These are phyloP conservation scores for Aphelenchoides avenae DNA, from an alignment of 1,140 invertebrate species.

Conservation along the genomic window DNA sequence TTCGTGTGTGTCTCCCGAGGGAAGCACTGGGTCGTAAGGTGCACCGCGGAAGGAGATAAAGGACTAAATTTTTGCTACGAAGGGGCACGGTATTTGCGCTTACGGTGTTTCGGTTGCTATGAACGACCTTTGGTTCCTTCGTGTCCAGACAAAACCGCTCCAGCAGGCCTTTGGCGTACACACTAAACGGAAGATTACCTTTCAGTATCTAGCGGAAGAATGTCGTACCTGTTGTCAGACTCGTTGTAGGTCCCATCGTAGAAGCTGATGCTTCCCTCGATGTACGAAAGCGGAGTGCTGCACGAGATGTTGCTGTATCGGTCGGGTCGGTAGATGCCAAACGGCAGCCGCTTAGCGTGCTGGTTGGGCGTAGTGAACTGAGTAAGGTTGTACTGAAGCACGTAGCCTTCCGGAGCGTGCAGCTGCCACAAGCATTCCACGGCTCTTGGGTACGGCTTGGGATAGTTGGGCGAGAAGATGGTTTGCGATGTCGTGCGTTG, in stretches of 20 bases:
- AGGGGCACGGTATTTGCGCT: constrained; percentile 4
- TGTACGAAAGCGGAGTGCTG: too few species aligned
- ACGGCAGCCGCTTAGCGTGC: too few species aligned
- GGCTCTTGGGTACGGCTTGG: constrained; percentile 42
- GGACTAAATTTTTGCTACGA: constrained; percentile 37
- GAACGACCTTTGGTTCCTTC: constrained; percentile 9
- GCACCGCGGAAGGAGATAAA: constrained; percentile 45
- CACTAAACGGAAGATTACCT: too few species aligned
- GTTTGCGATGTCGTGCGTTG: constrained; percentile 36
- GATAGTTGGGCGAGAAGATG: constrained; percentile 60
- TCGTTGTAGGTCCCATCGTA: too few species aligned
- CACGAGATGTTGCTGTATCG: too few species aligned
- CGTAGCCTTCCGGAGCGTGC: constrained; percentile 24
- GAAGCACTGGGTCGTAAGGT: constrained; percentile 38
- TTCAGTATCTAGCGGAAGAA: too few species aligned
- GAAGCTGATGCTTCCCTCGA: too few species aligned
- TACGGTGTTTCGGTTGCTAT: constrained; percentile 4
- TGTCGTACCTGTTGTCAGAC: too few species aligned
- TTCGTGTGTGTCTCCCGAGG: constrained; percentile 28
- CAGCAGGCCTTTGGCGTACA: neutral
- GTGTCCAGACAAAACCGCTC: constrained; percentile 33
- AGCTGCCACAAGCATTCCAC: constrained; percentile 38
- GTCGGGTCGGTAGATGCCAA: too few species aligned
- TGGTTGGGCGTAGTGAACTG: constrained; percentile 18
- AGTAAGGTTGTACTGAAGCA: constrained; percentile 20